Percentiles rank a stretch among this genome's conserved stretches.
Evolutionary conservation across 2,113 vertebrate species (phyloP).

Genomic region (Pelmatolapia mariae): DNA sequence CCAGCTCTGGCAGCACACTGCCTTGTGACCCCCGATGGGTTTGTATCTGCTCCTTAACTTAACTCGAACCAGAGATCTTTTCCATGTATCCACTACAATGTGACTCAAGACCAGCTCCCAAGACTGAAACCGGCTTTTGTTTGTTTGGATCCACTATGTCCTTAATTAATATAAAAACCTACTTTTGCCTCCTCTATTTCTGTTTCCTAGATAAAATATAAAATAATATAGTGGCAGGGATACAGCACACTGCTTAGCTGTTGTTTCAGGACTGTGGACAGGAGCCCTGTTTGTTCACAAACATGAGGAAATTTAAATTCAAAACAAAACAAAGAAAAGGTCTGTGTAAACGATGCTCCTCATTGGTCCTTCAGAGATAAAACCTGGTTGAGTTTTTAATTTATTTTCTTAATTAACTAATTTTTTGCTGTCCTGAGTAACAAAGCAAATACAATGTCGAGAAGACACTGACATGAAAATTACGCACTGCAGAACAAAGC

Average conservation of each 20-base stretch:
- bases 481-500: neutral
- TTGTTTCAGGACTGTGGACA: neutral
- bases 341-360: neutral
- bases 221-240: neutral
- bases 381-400: neutral
- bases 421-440: neutral
- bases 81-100: neutral
- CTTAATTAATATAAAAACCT: neutral
- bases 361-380: neutral
- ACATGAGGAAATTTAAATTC: neutral
- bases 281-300: neutral
- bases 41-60: neutral
- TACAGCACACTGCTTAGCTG: neutral
- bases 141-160: neutral
- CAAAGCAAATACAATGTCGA: neutral
- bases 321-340: neutral
- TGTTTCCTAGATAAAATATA: neutral
- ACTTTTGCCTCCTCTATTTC: neutral
- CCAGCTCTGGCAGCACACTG: neutral
- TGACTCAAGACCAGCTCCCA: neutral
- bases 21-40: neutral
- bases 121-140: neutral
- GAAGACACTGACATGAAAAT: neutral
- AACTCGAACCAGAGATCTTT: neutral
- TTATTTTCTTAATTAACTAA: neutral